A percentile compares a stretch with the other conserved stretches of the same genome.
phyloP scores from a whole-genome alignment of 2,797 vertebrate species.

The Meda fulgida region DNA sequence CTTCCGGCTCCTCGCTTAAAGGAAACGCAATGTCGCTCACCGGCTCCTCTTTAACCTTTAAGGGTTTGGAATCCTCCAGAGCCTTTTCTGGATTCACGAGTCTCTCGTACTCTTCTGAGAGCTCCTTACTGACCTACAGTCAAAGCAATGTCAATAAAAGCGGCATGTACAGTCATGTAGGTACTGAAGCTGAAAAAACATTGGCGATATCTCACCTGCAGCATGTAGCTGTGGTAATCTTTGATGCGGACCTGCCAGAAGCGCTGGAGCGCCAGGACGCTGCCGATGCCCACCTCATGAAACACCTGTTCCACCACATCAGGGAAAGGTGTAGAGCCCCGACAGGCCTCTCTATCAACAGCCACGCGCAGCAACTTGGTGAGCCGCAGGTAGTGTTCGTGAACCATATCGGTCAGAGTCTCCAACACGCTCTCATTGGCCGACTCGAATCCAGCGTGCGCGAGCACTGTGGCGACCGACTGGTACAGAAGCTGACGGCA shows the following conservation, averaged over 20 bases:
- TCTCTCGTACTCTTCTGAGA: conserved; percentile 94
- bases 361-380: conserved; percentile 90
- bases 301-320: conserved; percentile 98
- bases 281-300: conserved; percentile 95
- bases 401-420: conserved; percentile 91
- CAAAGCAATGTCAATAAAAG: neutral
- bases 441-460: conserved; percentile 93
- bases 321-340: conserved; percentile 91
- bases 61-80: conserved; percentile 90
- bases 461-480: conserved; percentile 93
- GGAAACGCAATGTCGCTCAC: conserved; percentile 93
- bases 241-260: conserved; percentile 99
- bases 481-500: conserved; percentile 97
- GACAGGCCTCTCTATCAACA: conserved; percentile 90
- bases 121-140: conserved; percentile 90
- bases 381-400: conserved; percentile 93
- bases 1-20: conserved; percentile 91
- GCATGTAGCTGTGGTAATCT: conserved; percentile 97
- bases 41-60: conserved; percentile 94
- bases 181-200: neutral
- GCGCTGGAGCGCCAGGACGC: conserved; percentile 91
- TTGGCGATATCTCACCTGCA: conserved; percentile 83
- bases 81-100: conserved; percentile 96
- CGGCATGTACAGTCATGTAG: neutral
- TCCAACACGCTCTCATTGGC: conserved; percentile 95